Conservation (phyloP, 2,797 vertebrate genomes). For the Xenopus petersii region DNA sequence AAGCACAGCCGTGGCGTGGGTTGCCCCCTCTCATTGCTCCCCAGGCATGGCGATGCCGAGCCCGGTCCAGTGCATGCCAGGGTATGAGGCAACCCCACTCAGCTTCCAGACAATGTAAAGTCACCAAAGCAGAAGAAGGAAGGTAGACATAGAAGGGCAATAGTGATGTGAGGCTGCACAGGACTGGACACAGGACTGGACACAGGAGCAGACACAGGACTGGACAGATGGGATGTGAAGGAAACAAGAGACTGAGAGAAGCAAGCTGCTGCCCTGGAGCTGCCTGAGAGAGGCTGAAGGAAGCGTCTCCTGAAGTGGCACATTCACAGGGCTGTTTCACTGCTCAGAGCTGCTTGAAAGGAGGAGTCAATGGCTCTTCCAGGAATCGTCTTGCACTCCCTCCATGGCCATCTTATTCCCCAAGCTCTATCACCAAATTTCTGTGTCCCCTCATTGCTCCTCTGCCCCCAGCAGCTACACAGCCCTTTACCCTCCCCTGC, state of each 20-base stretch:
- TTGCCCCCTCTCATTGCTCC: slow-evolving; percentile 84
- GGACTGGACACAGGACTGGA: no score
- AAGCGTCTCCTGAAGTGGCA: slow-evolving; percentile 13
- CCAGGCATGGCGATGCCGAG: slow-evolving; percentile 36
- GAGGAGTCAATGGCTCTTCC: slow-evolving; percentile 49
- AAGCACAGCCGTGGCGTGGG: slow-evolving; percentile 82
- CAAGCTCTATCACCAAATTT: background rate
- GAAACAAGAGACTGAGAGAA: slow-evolving; percentile 29
- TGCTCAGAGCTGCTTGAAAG: slow-evolving; percentile 13
- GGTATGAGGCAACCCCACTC: slow-evolving; percentile 50
- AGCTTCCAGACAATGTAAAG: slow-evolving; percentile 35
- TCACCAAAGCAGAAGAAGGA: background rate
- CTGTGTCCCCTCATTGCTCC: slow-evolving; percentile 29
- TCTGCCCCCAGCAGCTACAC: slow-evolving; percentile 39
- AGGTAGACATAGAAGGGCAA: slow-evolving; percentile 8
- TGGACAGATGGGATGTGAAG: slow-evolving; percentile 38
- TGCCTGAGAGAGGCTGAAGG: slow-evolving; percentile 25
- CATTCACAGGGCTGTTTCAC: slow-evolving; percentile 44
- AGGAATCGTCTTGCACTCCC: slow-evolving; percentile 11
- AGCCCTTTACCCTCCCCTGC: background rate
- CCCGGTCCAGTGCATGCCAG: slow-evolving; percentile 48
- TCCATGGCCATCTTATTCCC: slow-evolving; percentile 36
- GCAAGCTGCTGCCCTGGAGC: slow-evolving; percentile 19
- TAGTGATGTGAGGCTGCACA: slow-evolving; percentile 14
- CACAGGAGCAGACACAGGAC: background rate